Base-by-base conservation (phyloP, 1,140 invertebrate species). In the Papilio polyxenes region DNA sequence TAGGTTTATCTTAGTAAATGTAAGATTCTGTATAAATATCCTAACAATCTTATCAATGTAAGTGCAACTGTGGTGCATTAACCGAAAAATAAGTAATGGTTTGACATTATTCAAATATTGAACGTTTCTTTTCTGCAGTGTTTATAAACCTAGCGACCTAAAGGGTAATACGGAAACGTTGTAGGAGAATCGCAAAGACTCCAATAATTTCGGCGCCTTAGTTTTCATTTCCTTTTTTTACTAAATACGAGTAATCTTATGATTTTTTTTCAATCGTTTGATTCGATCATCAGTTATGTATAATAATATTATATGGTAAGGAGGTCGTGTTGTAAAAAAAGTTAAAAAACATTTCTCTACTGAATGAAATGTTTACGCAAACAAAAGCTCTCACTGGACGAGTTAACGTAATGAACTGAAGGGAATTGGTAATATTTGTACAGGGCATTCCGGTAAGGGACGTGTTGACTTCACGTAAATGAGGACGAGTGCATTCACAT, bases 391-490 rank as follows among this genome's bases (percentile, higher is more conserved):
- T 83, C 80, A 83, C 88, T 82, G 85, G 84, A 86, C 81, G 84
- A 84, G 84, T 88, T 87, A 86, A 83, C 83, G 83, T 85, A 83
- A 87, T 88, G 84, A 81, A 87, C 84, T 87, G 80, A 87, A 84
- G 86, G 83, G 79, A 86, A 83, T 78, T 20, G 53, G 76, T 86
- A 84, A 87, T 90, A 87, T 91, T 90, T 89, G 85, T 86, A 87
- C 86, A 88, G 85, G 85, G 85, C 89, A 89, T 90, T 89, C 87
- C 89, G 65, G 85, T 85, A 87, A 89, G 82, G 84, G 83, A 84
- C 85, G 83, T 85, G 86, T 85, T 82, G 81, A 85, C 83, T 81
- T 86, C 87, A 83, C 79, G 83, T 83, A 87, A 85, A 84, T 76
- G 83, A 84, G 82, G 83, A 82, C 84, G 84, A 86, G 81, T 82